Evolutionary conservation across 2,888 invertebrate genomes (phyloP).

Genomic region (Allolobophora icterica): DNA sequence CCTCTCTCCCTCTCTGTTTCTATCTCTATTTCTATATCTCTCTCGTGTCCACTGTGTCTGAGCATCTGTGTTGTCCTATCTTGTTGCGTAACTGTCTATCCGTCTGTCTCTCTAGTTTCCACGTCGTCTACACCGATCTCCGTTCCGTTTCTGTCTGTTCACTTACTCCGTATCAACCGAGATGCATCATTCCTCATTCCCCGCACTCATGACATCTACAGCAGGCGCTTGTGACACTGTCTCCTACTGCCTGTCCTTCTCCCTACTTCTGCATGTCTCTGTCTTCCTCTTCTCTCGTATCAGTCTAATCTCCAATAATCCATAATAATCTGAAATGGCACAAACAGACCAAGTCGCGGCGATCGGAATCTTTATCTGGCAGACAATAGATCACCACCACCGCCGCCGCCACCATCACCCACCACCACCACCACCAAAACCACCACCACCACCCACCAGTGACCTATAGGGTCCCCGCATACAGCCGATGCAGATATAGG

Average conservation of each 20-base stretch:
- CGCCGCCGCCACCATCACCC: background rate
- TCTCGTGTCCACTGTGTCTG: no score
- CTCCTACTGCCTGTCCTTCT: background rate
- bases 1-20: background rate
- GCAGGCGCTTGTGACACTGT: background rate
- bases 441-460: background rate
- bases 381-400: background rate
- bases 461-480: background rate
- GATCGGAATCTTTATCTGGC: background rate
- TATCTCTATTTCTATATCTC: background rate
- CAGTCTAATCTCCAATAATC: background rate
- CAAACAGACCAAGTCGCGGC: slow-evolving; percentile 11
- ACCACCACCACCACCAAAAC: no score
- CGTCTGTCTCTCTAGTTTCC: background rate
- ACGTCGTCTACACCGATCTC: no score
- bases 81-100: no score
- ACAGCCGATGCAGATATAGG: background rate
- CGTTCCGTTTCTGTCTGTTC: background rate
- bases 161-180: background rate
- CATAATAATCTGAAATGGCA: slow-evolving; percentile 17
- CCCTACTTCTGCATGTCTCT: background rate
- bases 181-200: background rate
- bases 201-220: background rate
- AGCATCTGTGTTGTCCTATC: no score
- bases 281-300: background rate